Evolutionary conservation across 92 coral and sea anemone species (phyloP), one percentile per base, ranked within the genome.

Genomic region (Metridium senile): DNA sequence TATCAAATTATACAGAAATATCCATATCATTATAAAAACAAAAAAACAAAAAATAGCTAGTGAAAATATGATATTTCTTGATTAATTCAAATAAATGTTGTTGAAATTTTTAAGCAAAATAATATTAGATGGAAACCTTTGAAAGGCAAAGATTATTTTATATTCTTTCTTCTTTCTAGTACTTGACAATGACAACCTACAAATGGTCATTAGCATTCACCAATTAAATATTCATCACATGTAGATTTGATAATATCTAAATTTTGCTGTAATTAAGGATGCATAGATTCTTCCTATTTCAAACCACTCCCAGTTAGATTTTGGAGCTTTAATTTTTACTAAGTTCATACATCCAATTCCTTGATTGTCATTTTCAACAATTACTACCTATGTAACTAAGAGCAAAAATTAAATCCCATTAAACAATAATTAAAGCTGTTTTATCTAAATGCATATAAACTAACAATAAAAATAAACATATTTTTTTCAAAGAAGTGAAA

Each of bases 171-270:
- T 11, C 6, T 20, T 20, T 22, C 22, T 6, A 1, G 22, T 3
- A 59, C 65, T 59, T 59, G 22, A 19, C 22, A 17, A n/a, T n/a
- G n/a, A n/a, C n/a, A n/a, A n/a, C n/a, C n/a, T 59, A 23, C 65
- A 7, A 59, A 39, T 39, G 49, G 49, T 4, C 49, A 39, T 6
- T 2, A 28, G n/a, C 11, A 30, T 30, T 1, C 45, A 28, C 23
- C 28, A 18, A 1, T 63, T 27, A 63, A 63, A 63, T 63, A 63
- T 28, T 63, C 1, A 63, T 63, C 3, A 54, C 25, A 54, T 2
- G 25, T 28, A 31, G 69, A 29, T 63, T 28, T 28, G 69, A 63
- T 63, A 28, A 63, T 30, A 63, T 3, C 69, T 63, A 28, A 27
- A 28, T 10, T 63, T 63, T 63, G 23, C 33, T 8, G 1, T 29